A percentile compares a stretch with the other conserved stretches of the same genome.
These are phyloP conservation scores for Emydura subglobosa DNA, from an alignment of 2,113 vertebrate genomes.

Conservation along the genomic window DNA sequence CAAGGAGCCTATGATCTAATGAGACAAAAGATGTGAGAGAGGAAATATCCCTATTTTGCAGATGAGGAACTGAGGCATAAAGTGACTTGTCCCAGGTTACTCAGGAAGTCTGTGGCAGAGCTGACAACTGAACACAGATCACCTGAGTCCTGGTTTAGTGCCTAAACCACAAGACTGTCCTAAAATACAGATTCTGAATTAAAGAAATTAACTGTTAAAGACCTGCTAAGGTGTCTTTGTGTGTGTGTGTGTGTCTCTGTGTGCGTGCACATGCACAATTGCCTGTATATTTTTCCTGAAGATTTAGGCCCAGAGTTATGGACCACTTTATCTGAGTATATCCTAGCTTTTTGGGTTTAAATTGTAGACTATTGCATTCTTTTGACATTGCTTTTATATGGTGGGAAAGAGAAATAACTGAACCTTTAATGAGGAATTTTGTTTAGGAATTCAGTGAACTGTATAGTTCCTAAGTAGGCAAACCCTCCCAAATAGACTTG, in stretches of 20 bases:
- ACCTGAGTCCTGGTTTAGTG: background rate
- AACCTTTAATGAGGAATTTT: background rate
- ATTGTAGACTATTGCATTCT: too few species aligned
- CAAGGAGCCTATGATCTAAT: background rate
- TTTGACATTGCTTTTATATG: background rate
- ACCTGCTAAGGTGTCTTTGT: background rate
- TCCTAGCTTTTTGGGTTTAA: background rate
- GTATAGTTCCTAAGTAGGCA: background rate
- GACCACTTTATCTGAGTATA: background rate
- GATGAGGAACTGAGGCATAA: background rate
- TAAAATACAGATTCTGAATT: background rate
- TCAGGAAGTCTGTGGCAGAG: background rate
- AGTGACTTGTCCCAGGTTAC: background rate
- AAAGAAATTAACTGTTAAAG: background rate
- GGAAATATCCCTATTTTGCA: background rate
- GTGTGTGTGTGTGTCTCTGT: background rate
- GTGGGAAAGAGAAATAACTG: background rate
- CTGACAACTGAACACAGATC: background rate
- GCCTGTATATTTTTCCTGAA: background rate
- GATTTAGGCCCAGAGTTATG: accelerated
- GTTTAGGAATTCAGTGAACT: background rate
- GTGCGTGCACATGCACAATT: background rate
- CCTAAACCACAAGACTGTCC: accelerated
- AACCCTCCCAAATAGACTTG: background rate
- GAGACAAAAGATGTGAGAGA: background rate